Percentiles rank a stretch among this genome's conserved stretches.
Evolutionary conservation across 2,797 vertebrate genomes (phyloP).

Genomic region (Lithobates sylvaticus): DNA sequence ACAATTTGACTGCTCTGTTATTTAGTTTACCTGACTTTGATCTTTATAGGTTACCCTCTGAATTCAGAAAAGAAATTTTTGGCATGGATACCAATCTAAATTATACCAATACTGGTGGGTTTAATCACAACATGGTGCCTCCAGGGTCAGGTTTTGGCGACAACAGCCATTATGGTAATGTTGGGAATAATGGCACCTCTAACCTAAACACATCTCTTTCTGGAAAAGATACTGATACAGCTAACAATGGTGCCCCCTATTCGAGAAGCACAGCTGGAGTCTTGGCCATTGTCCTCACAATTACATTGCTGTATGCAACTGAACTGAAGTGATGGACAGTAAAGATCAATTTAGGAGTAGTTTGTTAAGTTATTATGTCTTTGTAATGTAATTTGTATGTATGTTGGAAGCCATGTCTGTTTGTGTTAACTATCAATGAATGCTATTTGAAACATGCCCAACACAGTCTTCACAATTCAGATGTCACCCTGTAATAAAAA

Average conservation of each 20-base stretch:
- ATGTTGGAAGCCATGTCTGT: not conserved
- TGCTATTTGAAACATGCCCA: no score
- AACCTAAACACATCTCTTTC: not conserved
- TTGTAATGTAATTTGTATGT: not conserved
- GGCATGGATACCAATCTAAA: not conserved
- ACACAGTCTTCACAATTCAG: no score
- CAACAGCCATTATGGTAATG: not conserved
- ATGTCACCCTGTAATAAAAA: no score
- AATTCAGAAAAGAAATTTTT: not conserved
- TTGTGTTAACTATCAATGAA: no score
- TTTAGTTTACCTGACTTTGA: not conserved
- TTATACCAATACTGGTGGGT: not conserved
- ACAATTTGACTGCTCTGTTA: not conserved
- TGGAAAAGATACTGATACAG: not conserved
- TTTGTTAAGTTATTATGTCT: constrained; percentile 32
- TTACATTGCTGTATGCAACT: not conserved
- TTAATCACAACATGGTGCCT: not conserved
- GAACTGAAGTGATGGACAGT: not conserved
- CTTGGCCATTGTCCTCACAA: not conserved
- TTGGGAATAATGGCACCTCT: not conserved
- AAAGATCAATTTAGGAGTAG: not conserved
- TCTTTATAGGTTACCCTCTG: not conserved
- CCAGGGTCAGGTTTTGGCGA: not conserved
- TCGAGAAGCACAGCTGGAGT: not conserved
- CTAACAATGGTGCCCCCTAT: not conserved